A percentile compares a stretch with the other conserved stretches of the same genome.
phyloP scores from a whole-genome alignment of 2,888 invertebrate genomes.

The Lordiphosa fenestrarum region DNA sequence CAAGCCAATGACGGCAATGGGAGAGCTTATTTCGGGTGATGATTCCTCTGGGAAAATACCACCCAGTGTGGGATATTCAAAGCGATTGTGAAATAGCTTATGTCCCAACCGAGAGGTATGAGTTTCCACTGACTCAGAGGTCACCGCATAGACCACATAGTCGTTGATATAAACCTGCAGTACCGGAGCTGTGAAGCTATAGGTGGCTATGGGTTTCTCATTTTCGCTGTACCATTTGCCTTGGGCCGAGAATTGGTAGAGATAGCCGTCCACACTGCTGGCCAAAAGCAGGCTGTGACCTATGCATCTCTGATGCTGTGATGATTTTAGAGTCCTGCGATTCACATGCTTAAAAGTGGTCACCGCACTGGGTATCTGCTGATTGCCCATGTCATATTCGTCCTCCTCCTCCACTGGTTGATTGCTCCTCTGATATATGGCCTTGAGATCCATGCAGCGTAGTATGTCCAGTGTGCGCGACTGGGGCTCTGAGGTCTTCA shows the following conservation, averaged over 20 bases:
- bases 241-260: conserved; percentile 85
- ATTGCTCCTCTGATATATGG: conserved; percentile 76
- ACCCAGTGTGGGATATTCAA: conserved; percentile 78
- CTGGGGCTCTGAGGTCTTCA: conserved; percentile 76
- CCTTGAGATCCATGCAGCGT: conserved; percentile 78
- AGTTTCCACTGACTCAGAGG: conserved; percentile 88
- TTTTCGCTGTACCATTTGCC: conserved; percentile 80
- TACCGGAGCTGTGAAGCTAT: conserved; percentile 87
- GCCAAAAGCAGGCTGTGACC: conserved; percentile 80
- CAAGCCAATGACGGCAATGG: conserved; percentile 78
- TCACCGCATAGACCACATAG: conserved; percentile 87
- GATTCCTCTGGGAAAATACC: conserved; percentile 78
- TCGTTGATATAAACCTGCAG: conserved; percentile 85
- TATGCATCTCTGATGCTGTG: conserved; percentile 82
- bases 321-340: conserved; percentile 81
- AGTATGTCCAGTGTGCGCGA: conserved; percentile 77
- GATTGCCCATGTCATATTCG: conserved; percentile 77
- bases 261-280: conserved; percentile 85
- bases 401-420: conserved; percentile 57
- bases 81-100: conserved; percentile 82
- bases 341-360: conserved; percentile 69
- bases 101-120: conserved; percentile 86
- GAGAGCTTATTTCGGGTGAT: conserved; percentile 76
- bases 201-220: conserved; percentile 83
- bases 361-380: conserved; percentile 74